Evolutionary conservation across 2,888 invertebrate species (phyloP), one percentile per base, ranked within the genome.

Genomic region (Eilema caniola): DNA sequence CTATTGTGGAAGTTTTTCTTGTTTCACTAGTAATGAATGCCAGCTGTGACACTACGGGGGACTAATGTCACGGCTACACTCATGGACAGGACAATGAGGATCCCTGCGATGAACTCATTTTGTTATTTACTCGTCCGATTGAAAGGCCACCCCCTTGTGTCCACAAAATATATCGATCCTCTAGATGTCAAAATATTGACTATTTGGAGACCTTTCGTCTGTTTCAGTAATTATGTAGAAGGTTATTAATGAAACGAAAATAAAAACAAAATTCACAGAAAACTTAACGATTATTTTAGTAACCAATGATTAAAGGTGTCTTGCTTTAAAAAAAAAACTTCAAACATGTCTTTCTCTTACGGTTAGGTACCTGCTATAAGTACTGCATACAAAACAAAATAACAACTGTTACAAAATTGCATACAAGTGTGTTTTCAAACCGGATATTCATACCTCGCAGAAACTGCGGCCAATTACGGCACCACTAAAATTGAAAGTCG

Each of bases 41-140:
- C 91, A 91, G 92, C 88, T 90, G 92, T 82, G 83, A 74, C 86
- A 84, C 86, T 82, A 83, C 82, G 84, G 88, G 93, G 90, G 88
- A 86, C 86, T 89, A 87, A 91, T 90, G 90, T 91, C 92, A 90
- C 83, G 84, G 80, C 80, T 84, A 80, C 82, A 86, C 79, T 88
- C 83, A 85, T 76, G 75, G 80, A 77, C 80, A 83, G 83, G 80
- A 88, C 89, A 88, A 87, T 86, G 82, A 83, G 80, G 62, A 85
- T 83, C 86, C 86, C 86, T 84, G 77, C 84, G 81, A 87, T 86
- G 81, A 85, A 86, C 87, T 86, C 86, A 88, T 87, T 86, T 86
- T 88, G 76, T 74, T 83, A 80, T 85, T 84, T 82, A 77, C 72
- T 76, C 71, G 64, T 68, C n/a, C 41, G 66, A 72, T 69, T 73